Evolutionary conservation across 2,888 invertebrate genomes (phyloP), one percentile per base, ranked within the genome.

Genomic region (Cephus nigrinus): DNA sequence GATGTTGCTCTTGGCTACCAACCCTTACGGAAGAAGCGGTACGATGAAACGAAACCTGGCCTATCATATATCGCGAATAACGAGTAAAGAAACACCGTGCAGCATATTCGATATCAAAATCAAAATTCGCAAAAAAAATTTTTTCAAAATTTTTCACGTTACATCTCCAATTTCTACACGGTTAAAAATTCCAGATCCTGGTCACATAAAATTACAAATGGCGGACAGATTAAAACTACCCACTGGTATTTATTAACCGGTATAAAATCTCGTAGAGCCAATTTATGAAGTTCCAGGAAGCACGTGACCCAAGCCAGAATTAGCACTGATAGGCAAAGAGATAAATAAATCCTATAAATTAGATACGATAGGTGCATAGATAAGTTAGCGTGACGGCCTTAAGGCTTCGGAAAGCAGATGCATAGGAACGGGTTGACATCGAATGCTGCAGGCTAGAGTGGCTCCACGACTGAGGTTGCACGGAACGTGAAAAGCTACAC

Each of bases 381-480:
- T 74, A 77, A 30, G 83, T 83, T 86, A 76, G 84, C 86, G 86
- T 86, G 86, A 86, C 87, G 81, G 84, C 85, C 84, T 71, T 76
- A 80, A 80, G 85, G 83, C 85, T 80, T 80, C 82, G 82, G 83
- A 23, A 71, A 31, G 85, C 87, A 86, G 86, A 86, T 86, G 86
- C 85, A 84, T 85, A 84, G 86, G 84, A 85, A 84, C 84, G 84
- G 84, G 86, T 88, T 88, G 88, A 88, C 88, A 86, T 83, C 83
- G 81, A 84, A 82, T 82, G 88, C 87, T 88, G 86, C 86, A 83
- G 87, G 87, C 86, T 85, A 84, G 82, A 83, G 80, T 84, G 85
- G 83, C 81, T 80, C 80, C 83, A 33, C 36, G 55, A 76, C 55
- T 33, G 79, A 69, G 33, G 71, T 33, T 33, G 71, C 32, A 33